Evolutionary conservation across 2,797 vertebrate genomes (phyloP).

Genomic region (Columba guinea): DNA sequence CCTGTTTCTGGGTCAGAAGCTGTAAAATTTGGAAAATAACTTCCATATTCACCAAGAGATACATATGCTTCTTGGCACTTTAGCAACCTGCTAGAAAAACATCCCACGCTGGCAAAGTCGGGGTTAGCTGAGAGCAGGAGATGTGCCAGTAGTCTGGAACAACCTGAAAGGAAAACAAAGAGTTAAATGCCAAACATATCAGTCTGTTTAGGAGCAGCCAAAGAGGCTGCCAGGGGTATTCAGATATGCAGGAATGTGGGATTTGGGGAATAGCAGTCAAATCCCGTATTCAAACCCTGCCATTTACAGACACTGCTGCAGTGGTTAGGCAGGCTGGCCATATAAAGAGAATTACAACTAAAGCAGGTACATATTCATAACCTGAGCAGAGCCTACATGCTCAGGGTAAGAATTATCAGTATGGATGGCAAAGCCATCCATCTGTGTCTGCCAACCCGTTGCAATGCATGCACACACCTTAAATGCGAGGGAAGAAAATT

Average conservation of each 20-base stretch:
- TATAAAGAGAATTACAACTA: neutral
- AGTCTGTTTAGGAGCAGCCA: neutral
- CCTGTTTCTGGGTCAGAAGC: constrained; percentile 60
- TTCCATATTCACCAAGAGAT: constrained; percentile 39
- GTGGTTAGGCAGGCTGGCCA: neutral
- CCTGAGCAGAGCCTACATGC: neutral
- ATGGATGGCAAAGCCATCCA: neutral
- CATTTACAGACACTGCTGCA: neutral
- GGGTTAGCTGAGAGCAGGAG: constrained; percentile 32
- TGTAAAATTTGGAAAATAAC: constrained; percentile 54
- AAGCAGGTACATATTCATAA: neutral
- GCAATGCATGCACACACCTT: neutral
- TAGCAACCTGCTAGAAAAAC: constrained; percentile 43
- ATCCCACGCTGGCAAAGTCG: constrained; percentile 47
- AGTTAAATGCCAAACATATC: constrained; percentile 41
- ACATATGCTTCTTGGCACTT: constrained; percentile 38
- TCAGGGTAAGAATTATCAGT: neutral
- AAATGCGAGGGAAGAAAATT: neutral
- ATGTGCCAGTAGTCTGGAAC: constrained; percentile 27
- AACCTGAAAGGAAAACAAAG: neutral
- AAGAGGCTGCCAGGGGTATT: neutral
- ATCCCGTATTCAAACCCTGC: neutral
- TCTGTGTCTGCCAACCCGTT: neutral
- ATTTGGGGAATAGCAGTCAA: neutral
- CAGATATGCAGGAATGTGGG: neutral